Conservation (phyloP, 2,113 vertebrate species). For the Oreotrochilus melanogaster region DNA sequence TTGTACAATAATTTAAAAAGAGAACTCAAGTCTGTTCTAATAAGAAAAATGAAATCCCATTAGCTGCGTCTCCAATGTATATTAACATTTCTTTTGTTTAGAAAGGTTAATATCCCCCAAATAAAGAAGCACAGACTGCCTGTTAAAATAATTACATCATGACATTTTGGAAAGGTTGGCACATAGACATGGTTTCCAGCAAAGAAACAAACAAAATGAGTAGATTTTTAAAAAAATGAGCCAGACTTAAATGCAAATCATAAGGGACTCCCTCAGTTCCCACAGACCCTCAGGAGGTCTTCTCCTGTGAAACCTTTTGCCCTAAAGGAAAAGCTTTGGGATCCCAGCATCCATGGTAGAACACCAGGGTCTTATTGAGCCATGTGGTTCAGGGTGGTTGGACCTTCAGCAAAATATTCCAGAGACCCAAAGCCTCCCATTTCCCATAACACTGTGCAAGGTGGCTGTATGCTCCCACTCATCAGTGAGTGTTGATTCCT, state of each 20-base stretch:
- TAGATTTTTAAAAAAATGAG: constrained; percentile 29
- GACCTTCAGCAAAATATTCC: neutral
- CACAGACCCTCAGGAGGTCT: neutral
- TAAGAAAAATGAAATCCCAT: constrained; percentile 87
- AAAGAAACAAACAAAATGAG: constrained; percentile 76
- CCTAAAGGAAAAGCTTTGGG: neutral
- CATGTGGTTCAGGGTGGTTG: fast-evolving
- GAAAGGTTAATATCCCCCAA: constrained; percentile 87
- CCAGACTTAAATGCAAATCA: constrained; percentile 3
- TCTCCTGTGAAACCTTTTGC: neutral
- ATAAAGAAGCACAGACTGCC: constrained; percentile 85
- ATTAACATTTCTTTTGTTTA: constrained; percentile 86
- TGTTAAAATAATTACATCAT: constrained; percentile 89
- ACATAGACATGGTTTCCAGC: constrained; percentile 74
- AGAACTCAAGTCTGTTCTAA: constrained; percentile 80
- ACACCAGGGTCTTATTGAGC: fast-evolving
- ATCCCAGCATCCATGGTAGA: neutral
- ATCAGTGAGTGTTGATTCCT: neutral
- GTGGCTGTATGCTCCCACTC: too few relatives aligned
- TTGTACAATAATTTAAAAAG: constrained; percentile 75
- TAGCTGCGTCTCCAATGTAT: constrained; percentile 80
- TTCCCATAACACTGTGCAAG: neutral
- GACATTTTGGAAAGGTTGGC: constrained; percentile 84
- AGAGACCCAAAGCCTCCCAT: neutral
- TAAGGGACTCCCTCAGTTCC: neutral